Conservation (phyloP, 2,113 vertebrate species). For the Pao palembangensis region DNA sequence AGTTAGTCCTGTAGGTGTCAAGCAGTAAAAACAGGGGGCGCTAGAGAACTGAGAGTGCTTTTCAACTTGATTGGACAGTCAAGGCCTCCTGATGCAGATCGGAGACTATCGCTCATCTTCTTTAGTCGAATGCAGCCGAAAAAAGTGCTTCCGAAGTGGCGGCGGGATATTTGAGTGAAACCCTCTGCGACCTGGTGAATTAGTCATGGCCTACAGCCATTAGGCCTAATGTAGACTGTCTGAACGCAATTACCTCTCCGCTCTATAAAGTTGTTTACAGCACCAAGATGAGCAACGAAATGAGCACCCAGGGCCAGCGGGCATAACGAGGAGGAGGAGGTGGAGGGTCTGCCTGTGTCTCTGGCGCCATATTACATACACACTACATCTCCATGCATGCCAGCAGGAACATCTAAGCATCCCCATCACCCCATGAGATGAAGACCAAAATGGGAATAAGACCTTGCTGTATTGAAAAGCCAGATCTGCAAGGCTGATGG, state of each 20-base stretch:
- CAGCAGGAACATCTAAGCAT: slow-evolving; percentile 17
- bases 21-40: too few relatives aligned
- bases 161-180: slow-evolving; percentile 21
- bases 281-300: slow-evolving; percentile 52
- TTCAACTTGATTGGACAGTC: too few relatives aligned
- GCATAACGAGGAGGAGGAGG: slow-evolving; percentile 15
- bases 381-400: neutral
- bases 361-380: neutral
- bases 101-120: too few relatives aligned
- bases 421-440: slow-evolving; percentile 30
- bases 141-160: neutral
- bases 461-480: too few relatives aligned
- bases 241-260: slow-evolving; percentile 64
- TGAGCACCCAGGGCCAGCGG: slow-evolving; percentile 35
- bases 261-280: slow-evolving; percentile 67
- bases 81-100: too few relatives aligned
- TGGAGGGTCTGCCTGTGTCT: slow-evolving; percentile 7
- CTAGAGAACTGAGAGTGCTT: too few relatives aligned
- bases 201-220: slow-evolving; percentile 63
- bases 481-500: slow-evolving; percentile 20
- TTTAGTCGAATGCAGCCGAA: neutral
- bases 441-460: neutral
- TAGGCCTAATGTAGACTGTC: slow-evolving; percentile 64
- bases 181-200: slow-evolving; percentile 51
- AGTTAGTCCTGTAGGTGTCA: too few relatives aligned